Evolutionary conservation across 2,888 invertebrate species (phyloP), one percentile per base, ranked within the genome.

Genomic region (Bibio marci): DNA sequence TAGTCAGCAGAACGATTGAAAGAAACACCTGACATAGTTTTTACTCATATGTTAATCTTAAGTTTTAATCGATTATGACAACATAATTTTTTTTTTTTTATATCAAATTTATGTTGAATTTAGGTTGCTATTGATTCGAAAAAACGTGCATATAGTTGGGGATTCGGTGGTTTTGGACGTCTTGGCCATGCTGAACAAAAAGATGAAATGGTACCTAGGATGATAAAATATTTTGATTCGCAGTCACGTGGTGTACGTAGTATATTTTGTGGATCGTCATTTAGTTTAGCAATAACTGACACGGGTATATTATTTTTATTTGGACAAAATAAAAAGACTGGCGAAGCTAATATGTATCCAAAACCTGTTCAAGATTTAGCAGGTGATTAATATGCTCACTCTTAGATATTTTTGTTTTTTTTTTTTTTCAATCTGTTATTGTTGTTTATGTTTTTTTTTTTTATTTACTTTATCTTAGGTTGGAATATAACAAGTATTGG

Each of bases 321-420:
- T 61, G 94, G 94, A 0, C 88, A 88, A 56, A 85, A 83, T 0
- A 92, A 91, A 55, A 77, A 87, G 41, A 83, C 86, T 1, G 92
- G 91, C 0, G 94, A 94, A 57, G 92, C 92, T 3, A 88, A 88
- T 50, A 92, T 92, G 92, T 92, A 92, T 56, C 92, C 92, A 0
- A 92, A 92, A 55, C 87, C 88, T 0, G 80, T 92, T 3, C 88
- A 87, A 50, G 92, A 94, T 61, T 67, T 94, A n/a, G 76, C 80
- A 44, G 73, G 71, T 69, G 50, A 52, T 19, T 35, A 6, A 30
- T 30, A 15, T n/a, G n/a, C n/a, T n/a, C n/a, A n/a, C n/a, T n/a
- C n/a, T 32, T 12, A 17, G 3, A 32, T 19, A 37, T 2, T n/a
- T 31, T 35, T 35, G 4, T 47, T 30, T 13, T 19, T 22, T 36